phyloP scores from a whole-genome alignment of 2,888 invertebrate genomes.

The Sturmia bella region DNA sequence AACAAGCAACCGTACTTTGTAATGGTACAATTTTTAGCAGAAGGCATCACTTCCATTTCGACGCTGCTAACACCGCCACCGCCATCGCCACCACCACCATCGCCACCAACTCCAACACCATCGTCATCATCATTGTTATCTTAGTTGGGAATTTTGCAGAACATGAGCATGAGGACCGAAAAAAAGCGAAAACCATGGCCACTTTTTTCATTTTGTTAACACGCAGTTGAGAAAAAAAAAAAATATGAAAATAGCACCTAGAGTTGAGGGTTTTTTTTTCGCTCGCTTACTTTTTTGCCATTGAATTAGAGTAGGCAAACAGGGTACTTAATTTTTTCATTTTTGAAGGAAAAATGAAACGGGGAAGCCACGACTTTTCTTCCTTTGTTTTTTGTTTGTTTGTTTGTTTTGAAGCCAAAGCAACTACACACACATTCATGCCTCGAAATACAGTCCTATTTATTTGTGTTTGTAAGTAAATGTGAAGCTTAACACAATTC shows the following conservation, averaged over 20 bases:
- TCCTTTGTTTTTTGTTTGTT: neutral
- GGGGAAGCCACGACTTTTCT: conserved; percentile 59
- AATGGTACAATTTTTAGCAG: conserved; percentile 28
- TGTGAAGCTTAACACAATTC: conserved; percentile 65
- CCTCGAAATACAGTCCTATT: conserved; percentile 7
- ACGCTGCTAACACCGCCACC: conserved; percentile 10
- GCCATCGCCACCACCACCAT: conserved; percentile 44
- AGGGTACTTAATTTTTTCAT: conserved; percentile 29
- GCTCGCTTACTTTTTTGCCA: conserved; percentile 40
- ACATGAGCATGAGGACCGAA: conserved; percentile 34
- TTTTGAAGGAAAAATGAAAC: conserved; percentile 30
- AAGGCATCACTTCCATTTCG: conserved; percentile 25
- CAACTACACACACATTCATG: conserved; percentile 11
- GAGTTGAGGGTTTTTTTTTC: conserved; percentile 44
- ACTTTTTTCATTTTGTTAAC: conserved; percentile 43
- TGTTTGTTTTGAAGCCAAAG: neutral
- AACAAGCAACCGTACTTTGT: conserved; percentile 57
- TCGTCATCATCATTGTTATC: conserved; percentile 39
- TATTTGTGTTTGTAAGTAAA: conserved; percentile 2
- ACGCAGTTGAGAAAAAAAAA: conserved; percentile 42
- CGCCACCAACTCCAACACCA: conserved; percentile 33
- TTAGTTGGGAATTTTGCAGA: conserved; percentile 43
- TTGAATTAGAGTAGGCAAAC: conserved; percentile 62
- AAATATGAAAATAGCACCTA: conserved; percentile 55
- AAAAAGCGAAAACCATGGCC: conserved; percentile 53